Conservation (phyloP, 1,140 invertebrate genomes). For the Panulirus ornatus region DNA sequence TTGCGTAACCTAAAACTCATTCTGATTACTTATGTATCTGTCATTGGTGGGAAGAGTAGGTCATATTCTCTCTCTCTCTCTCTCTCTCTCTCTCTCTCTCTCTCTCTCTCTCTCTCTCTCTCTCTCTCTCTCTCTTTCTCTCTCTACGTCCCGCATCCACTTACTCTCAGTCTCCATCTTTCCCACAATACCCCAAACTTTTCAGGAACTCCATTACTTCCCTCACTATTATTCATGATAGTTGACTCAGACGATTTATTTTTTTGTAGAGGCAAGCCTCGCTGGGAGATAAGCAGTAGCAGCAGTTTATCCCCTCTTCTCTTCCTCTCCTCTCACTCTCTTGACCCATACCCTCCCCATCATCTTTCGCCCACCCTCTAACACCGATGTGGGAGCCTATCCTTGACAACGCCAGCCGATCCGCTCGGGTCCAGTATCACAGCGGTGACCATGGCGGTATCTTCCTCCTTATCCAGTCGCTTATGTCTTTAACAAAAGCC, state of each 20-base stretch:
- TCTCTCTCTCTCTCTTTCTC: neutral
- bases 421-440: neutral
- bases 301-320: no score
- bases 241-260: neutral
- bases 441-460: neutral
- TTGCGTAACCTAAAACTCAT: no score
- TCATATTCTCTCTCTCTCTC: neutral
- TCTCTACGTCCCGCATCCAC: no score
- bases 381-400: no score
- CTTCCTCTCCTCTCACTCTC: no score
- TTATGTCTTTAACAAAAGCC: neutral
- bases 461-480: neutral
- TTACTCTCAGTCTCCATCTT: no score
- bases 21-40: no score
- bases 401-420: no score
- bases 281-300: neutral
- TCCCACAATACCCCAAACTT: neutral
- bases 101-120: neutral
- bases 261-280: neutral
- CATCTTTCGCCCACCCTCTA: no score
- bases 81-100: conserved; percentile 4
- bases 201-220: neutral
- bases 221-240: neutral
- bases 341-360: no score
- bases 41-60: no score